These are phyloP conservation scores for Carollia perspicillata DNA, from an alignment of 2,113 vertebrate species.

Conservation along the genomic window DNA sequence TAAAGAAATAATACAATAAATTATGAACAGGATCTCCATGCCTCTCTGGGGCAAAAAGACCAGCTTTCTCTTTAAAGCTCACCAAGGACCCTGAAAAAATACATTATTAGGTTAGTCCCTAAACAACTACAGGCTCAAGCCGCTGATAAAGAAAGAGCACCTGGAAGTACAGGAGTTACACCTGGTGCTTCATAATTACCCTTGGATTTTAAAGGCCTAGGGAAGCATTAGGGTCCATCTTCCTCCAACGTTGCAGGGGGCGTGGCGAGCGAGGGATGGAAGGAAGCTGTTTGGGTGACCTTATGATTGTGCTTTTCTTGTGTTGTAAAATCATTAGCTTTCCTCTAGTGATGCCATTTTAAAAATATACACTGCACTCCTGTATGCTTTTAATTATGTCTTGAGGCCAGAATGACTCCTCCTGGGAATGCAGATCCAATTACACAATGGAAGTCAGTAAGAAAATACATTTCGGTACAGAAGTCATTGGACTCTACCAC, in stretches of 20 bases:
- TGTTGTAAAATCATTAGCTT: constrained; percentile 44
- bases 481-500: background rate
- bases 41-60: constrained; percentile 38
- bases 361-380: constrained; percentile 38
- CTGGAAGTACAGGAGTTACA: background rate
- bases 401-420: constrained; percentile 52
- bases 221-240: background rate
- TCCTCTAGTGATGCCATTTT: constrained; percentile 22
- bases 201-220: constrained; percentile 19
- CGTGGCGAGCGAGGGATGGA: background rate
- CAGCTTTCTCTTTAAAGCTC: constrained; percentile 26
- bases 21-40: constrained; percentile 30
- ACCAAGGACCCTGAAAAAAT: background rate
- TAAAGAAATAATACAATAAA: constrained; percentile 61
- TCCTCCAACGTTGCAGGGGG: background rate
- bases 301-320: background rate
- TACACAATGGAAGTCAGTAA: constrained; percentile 49
- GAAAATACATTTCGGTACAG: constrained; percentile 53
- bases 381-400: constrained; percentile 64
- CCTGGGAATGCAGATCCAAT: constrained; percentile 46
- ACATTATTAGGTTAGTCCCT: constrained; percentile 1
- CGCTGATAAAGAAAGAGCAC: background rate
- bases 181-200: background rate
- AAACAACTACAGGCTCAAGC: background rate
- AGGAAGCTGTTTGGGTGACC: background rate